Evolutionary conservation across 1,140 invertebrate genomes (phyloP).

Genomic region (Rhynchophorus ferrugineus): DNA sequence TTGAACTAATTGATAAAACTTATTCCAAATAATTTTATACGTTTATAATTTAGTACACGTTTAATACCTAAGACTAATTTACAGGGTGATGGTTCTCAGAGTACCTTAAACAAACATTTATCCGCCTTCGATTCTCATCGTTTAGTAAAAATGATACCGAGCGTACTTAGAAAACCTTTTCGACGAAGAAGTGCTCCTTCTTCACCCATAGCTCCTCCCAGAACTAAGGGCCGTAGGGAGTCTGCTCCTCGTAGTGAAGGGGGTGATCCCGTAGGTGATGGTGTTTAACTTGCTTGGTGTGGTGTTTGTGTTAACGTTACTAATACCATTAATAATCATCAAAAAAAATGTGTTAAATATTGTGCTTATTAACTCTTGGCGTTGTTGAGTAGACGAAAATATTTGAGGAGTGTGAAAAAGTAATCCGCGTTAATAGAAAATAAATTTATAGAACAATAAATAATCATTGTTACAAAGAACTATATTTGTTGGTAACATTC

Average conservation of each 20-base stretch:
- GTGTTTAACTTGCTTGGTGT: conserved; percentile 8
- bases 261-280: conserved; percentile 36
- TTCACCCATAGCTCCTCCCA: conserved; percentile 48
- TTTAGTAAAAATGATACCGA: conserved; percentile 48
- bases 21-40: no score
- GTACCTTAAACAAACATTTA: conserved; percentile 27
- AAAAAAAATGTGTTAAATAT: no score
- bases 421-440: no score
- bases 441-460: no score
- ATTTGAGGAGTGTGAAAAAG: no score
- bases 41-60: no score
- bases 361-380: no score
- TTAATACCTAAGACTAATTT: conserved; percentile 9
- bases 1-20: no score
- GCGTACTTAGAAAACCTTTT: conserved; percentile 48
- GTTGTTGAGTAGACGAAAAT: no score
- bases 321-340: no score
- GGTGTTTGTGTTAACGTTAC: conserved; percentile 3
- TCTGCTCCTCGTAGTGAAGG: conserved; percentile 41
- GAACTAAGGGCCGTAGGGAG: conserved; percentile 41
- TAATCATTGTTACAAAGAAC: no score
- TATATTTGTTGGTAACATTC: no score
- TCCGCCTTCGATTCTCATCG: conserved; percentile 30
- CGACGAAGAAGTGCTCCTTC: conserved; percentile 57
- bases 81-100: conserved; percentile 35